Evolutionary conservation across 2,113 vertebrate genomes (phyloP).

Genomic region (Melanotaenia duboulayi): DNA sequence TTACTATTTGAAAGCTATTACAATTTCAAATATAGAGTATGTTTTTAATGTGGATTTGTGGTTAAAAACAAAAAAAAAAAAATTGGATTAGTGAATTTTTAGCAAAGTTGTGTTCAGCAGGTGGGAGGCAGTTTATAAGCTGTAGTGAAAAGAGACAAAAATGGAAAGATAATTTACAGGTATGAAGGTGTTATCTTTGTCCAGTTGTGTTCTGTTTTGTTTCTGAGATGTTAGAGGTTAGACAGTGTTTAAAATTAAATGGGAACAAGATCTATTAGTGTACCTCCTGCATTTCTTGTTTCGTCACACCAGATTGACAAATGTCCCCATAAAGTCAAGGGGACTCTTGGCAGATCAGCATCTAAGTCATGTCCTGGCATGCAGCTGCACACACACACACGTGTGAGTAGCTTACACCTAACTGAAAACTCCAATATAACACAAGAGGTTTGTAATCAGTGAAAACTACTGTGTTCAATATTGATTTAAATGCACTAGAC

Average conservation of each 20-base stretch:
- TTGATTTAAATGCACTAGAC: background rate
- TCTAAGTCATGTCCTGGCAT: background rate
- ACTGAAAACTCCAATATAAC: background rate
- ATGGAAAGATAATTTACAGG: background rate
- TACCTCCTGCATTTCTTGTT: background rate
- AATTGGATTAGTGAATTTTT: no score
- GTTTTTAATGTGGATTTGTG: no score
- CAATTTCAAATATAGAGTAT: no score
- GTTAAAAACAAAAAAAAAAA: no score
- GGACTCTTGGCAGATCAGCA: background rate
- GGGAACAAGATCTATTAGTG: background rate
- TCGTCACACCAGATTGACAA: background rate
- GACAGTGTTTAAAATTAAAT: background rate
- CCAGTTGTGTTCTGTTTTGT: background rate
- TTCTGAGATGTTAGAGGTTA: background rate
- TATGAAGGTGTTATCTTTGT: no score
- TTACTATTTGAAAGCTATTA: no score
- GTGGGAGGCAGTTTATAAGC: no score
- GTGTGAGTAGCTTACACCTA: background rate
- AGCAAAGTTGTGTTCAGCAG: no score
- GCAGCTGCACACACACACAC: background rate
- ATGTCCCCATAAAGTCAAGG: conserved; percentile 8
- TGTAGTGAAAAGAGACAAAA: background rate
- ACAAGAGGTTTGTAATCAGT: background rate
- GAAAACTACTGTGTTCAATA: background rate